Base-by-base conservation (phyloP, 2,888 invertebrate species). In the Orthosia gracilis region DNA sequence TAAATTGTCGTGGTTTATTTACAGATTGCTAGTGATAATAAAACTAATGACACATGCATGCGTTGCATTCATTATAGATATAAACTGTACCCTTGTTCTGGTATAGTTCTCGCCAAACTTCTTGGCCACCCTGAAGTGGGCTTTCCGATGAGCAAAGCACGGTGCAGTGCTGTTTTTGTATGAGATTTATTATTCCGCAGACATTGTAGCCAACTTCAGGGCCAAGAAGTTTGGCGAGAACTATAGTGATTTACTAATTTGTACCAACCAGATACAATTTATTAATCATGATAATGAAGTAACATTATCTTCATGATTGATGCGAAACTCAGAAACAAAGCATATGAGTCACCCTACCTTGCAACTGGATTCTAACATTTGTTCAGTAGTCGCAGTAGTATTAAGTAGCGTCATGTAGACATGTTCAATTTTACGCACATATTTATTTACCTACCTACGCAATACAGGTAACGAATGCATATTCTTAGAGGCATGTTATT, bases 21-120 rank as follows among this genome's bases (percentile, higher is more conserved):
- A 4, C 5, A 23, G 4, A 23, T 47, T 58, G n/a, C 7, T 54
- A 75, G 58, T 78, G 54, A 45, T 13, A 78, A 78, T 47, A 3
- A 15, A 40, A 40, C 40, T 40, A 40, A 52, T 54, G 2, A 9
- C 9, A 31, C 13, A 45, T 54, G 26, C 40, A 62, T 47, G 18
- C 23, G 13, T 57, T 58, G 45, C 23, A 50, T 49, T 76, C 0
- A 57, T 58, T 40, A 40, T 40, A 40, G 40, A 40, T 40, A 40
- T 40, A 40, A 40, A 40, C 9, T 40, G 40, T 40, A 40, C 40
- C 40, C 40, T 40, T 40, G 40, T 40, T 31, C 7, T 31, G 31
- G 31, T 31, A 31, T 31, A 31, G 31, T 31, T 31, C 31, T 31
- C 31, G 31, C 31, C 31, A 31, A 31, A 31, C 31, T 31, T 31